Conservation (phyloP, 2,113 vertebrate species). For the Perca fluviatilis region DNA sequence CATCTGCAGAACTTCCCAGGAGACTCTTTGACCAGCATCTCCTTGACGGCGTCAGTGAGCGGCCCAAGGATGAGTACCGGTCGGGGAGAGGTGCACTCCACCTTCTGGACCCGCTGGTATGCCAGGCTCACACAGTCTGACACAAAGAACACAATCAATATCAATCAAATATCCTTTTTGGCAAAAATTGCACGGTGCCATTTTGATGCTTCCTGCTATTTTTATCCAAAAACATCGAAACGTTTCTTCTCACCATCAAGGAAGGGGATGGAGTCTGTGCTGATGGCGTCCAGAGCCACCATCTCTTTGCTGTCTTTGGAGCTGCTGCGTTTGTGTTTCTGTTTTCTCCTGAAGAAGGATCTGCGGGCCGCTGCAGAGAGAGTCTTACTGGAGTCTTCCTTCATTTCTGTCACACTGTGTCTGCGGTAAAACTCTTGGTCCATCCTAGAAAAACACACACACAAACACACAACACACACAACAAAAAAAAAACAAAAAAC, state of each 20-base stretch:
- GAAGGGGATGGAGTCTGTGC: slow-evolving; percentile 95
- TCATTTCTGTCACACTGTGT: slow-evolving; percentile 95
- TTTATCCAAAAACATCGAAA: neutral
- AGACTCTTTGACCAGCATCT: slow-evolving; percentile 96
- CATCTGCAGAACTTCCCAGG: slow-evolving; percentile 97
- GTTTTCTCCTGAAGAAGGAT: slow-evolving; percentile 96
- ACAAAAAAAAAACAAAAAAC: too few relatives aligned
- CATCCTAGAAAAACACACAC: slow-evolving; percentile 86
- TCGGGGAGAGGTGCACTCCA: slow-evolving; percentile 92
- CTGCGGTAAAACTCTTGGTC: slow-evolving; percentile 98
- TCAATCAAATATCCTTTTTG: neutral
- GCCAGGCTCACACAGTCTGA: slow-evolving; percentile 94
- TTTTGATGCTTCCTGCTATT: neutral
- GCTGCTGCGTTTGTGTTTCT: slow-evolving; percentile 97
- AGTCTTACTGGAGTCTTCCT: slow-evolving; percentile 94
- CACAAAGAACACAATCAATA: neutral
- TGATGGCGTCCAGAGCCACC: slow-evolving; percentile 93
- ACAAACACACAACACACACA: slow-evolving; percentile 11
- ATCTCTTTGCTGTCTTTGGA: slow-evolving; percentile 98
- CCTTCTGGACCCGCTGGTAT: slow-evolving; percentile 97
- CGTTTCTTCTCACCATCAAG: slow-evolving; percentile 89
- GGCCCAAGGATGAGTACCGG: slow-evolving; percentile 95
- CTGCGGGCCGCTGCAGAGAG: slow-evolving; percentile 94
- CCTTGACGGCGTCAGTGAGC: slow-evolving; percentile 95
- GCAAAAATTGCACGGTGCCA: neutral